Evolutionary conservation across 1,140 invertebrate genomes (phyloP), one percentile per base, ranked within the genome.

Genomic region (Stegodyphus dumicola): DNA sequence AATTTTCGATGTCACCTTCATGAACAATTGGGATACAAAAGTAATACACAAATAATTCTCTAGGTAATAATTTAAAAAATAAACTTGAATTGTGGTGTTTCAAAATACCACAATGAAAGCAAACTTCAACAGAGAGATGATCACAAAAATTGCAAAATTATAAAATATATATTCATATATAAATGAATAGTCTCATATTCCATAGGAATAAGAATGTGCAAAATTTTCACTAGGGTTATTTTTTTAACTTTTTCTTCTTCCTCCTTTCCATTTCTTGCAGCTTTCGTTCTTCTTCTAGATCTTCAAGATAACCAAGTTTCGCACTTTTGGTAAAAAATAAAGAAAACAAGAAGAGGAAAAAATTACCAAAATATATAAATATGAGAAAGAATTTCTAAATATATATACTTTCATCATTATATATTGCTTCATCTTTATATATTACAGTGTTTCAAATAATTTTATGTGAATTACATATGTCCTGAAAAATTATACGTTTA

Each of bases 221-320:
- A 17, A 9, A 7, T n/a, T 17, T 7, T 67, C 9, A 66, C 54
- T 66, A 76, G 53, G 60, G 51, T 56, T 67, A 66, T 69, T 51
- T 53, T 60, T 76, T 90, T 77, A 89, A 90, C 81, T 90, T 90
- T 73, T 85, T 80, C 69, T 85, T 88, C 67, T 89, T 89, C 54
- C 69, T 87, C 69, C 81, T 87, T 75, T 89, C 78, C 70, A 90
- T 89, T 84, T 90, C 89, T 76, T 89, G 86, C 81, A 90, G 89
- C 74, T 79, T 87, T 52, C 87, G 86, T 6, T 90, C 90, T 83
- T 91, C 90, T 88, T 90, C 90, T 54, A 91, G 85, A 88, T 91
- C 90, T 87, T 91, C 90, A 85, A 88, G 78, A 17, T 88, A 74
- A 56, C 90, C 90, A 70, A 90, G 85, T 66, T 88, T 88, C n/a